Evolutionary conservation across 1,140 invertebrate species (phyloP), one percentile per base, ranked within the genome.

Genomic region (Formica selysi): DNA sequence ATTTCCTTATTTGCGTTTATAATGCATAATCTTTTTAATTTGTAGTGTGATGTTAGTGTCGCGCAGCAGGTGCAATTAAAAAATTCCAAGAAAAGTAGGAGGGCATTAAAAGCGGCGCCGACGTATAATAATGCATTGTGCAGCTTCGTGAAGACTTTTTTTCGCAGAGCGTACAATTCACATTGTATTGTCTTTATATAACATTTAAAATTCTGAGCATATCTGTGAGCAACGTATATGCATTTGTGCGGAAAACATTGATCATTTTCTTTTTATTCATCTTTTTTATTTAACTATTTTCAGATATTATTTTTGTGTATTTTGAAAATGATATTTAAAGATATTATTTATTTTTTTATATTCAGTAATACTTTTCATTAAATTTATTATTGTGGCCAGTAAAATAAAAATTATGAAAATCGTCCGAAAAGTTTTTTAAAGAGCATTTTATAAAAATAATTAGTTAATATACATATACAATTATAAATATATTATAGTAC

Each of bases 1-100:
- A 36, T 57, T 67, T 26, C 1, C 44, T 51, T 29, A 32, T 73
- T 81, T 48, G 62, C 44, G 64, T 76, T 68, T 62, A 76, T 54
- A 59, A 57, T 62, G 54, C 51, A 36, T 68, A 57, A 80, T 83
- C 51, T 57, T 81, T 68, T 70, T 85, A 36, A 36, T 64, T 13
- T 26, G 19, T 8, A 13, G 38, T n/a, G 57, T 51, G 10, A 8
- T 19, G 65, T 11, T 22, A 70, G 32, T 86, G 64, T 61, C 29
- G 44, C 64, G 19, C 22, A 59, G 71, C 36, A 62, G 29, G 22
- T 41, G 48, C 26, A 85, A 54, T 85, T 85, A 85, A 85, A 2
- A 76, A 65, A 61, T 76, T 38, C 26, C 16, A 61, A 87, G 70
- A 70, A 78, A 65, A 13, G 29, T 57, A 29, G 62, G 22, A 67